phyloP scores from a whole-genome alignment of 2,113 vertebrate genomes.

The Setophaga coronata region DNA sequence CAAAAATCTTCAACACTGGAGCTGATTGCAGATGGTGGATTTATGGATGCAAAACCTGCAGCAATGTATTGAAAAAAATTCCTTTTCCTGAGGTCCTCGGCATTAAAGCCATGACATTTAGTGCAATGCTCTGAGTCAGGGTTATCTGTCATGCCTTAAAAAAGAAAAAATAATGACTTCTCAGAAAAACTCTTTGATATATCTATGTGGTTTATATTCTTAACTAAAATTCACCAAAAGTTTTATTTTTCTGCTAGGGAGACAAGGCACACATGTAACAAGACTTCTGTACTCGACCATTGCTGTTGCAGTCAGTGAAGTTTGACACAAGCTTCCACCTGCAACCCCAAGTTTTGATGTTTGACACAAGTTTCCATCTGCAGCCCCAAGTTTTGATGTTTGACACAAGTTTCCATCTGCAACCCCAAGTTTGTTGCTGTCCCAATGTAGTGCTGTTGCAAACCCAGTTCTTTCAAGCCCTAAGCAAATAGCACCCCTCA shows the following conservation, averaged over 20 bases:
- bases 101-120: slow-evolving; percentile 10
- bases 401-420: neutral
- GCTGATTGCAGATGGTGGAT: neutral
- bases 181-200: neutral
- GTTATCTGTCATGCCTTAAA: neutral
- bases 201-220: neutral
- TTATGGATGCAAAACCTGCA: neutral
- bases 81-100: neutral
- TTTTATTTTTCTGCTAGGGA: neutral
- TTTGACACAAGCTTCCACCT: neutral
- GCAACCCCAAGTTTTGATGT: neutral
- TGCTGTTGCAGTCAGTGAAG: neutral
- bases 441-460: neutral
- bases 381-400: neutral
- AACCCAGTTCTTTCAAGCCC: neutral
- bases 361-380: neutral
- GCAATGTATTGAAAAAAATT: neutral
- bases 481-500: neutral
- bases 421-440: neutral
- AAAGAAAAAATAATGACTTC: neutral
- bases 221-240: neutral
- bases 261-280: neutral
- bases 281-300: neutral
- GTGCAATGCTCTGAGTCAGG: slow-evolving; percentile 1
- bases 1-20: neutral